Conservation (phyloP, 2,797 vertebrate genomes). For the Rachycentron canadum region DNA sequence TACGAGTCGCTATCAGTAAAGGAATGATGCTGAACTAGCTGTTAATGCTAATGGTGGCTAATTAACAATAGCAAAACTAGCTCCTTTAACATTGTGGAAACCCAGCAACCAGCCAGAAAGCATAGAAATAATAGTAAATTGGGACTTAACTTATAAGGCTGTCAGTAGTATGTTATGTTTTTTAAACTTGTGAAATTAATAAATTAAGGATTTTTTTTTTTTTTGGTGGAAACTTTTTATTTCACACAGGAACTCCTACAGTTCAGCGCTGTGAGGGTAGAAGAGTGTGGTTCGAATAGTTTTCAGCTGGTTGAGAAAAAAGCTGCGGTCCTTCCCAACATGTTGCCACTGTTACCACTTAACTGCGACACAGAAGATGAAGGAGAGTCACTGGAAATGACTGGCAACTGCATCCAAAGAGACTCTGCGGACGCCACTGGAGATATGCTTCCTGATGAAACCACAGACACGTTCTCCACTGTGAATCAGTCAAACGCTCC, state of each 20-base stretch:
- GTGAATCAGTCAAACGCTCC: neutral
- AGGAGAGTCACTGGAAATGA: constrained; percentile 6
- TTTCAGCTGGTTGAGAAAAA: constrained; percentile 79
- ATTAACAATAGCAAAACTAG: no score
- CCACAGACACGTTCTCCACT: neutral
- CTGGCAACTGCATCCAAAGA: constrained; percentile 2
- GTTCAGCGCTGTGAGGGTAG: constrained; percentile 53
- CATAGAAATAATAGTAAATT: neutral
- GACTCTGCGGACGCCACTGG: neutral
- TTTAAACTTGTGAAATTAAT: neutral
- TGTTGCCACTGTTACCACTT: neutral
- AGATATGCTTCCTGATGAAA: fast-evolving
- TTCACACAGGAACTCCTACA: constrained; percentile 73
- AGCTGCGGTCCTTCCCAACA: neutral
- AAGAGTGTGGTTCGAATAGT: constrained; percentile 78
- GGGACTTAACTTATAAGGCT: neutral
- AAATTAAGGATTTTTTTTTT: neutral
- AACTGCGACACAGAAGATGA: neutral
- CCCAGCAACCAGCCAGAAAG: neutral
- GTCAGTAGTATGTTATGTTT: no score
- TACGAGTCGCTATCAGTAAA: no score
- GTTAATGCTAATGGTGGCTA: no score
- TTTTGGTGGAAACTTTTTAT: no score
- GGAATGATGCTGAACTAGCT: no score
- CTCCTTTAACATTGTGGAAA: neutral